phyloP scores from a whole-genome alignment of 1,140 invertebrate species.

The Myzus persicae region DNA sequence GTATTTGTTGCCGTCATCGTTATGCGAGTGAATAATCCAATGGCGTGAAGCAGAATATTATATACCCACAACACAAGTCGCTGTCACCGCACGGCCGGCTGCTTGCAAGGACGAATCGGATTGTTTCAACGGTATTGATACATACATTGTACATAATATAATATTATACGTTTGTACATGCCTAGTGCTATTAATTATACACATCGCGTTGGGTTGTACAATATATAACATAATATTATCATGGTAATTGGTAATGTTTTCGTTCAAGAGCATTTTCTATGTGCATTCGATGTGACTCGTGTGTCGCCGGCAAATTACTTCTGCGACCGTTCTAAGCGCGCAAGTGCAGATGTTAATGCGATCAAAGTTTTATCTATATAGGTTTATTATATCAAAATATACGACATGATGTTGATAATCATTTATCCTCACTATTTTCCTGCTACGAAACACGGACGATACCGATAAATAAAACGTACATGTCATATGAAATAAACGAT shows the following conservation, averaged over 20 bases:
- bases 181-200: not conserved
- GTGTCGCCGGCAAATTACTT: not conserved
- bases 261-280: not conserved
- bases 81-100: not conserved
- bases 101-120: constrained; percentile 33
- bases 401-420: not conserved
- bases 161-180: not conserved
- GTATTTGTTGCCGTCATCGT: not conserved
- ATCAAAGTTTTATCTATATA: not conserved
- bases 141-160: not conserved
- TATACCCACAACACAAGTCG: constrained; percentile 5
- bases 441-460: not conserved
- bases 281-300: not conserved
- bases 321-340: not conserved
- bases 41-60: constrained; percentile 23
- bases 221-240: not conserved
- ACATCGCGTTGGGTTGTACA: not conserved
- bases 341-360: not conserved
- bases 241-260: constrained; percentile 11
- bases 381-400: not conserved
- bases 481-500: too few relatives aligned
- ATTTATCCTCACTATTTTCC: not conserved
- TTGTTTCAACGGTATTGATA: not conserved
- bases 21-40: not conserved
- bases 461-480: not conserved